Evolutionary conservation across 2,888 invertebrate genomes (phyloP).

Genomic region (Hyposoter dolosus): DNA sequence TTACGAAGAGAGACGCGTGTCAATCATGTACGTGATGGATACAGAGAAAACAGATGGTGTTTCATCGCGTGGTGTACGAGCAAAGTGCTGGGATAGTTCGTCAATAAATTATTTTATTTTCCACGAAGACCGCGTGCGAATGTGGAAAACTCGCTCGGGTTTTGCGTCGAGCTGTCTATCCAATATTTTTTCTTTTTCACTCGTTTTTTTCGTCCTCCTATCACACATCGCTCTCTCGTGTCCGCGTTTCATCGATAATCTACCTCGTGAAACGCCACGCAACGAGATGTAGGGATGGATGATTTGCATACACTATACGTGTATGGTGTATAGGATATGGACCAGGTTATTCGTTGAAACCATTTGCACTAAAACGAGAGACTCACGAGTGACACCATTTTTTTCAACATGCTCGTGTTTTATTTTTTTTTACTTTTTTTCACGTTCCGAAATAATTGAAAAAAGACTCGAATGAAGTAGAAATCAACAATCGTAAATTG

Average conservation of each 20-base stretch:
- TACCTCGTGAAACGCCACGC: slow-evolving; percentile 43
- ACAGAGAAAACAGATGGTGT: slow-evolving; percentile 7
- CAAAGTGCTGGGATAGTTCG: slow-evolving; percentile 52
- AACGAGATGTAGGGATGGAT: background rate
- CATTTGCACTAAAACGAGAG: slow-evolving; percentile 23
- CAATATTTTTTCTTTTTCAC: background rate
- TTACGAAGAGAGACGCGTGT: slow-evolving; percentile 28
- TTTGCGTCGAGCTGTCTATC: slow-evolving; percentile 36
- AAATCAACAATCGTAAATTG: background rate
- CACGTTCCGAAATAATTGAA: background rate
- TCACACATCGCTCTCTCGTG: slow-evolving; percentile 56
- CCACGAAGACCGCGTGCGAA: slow-evolving; percentile 55
- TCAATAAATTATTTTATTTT: slow-evolving; percentile 71
- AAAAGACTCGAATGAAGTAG: background rate
- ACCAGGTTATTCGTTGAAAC: slow-evolving; percentile 39
- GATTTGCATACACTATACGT: background rate
- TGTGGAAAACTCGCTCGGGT: slow-evolving; percentile 31
- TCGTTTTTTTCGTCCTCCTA: slow-evolving; percentile 27
- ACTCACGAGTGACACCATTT: slow-evolving; percentile 34
- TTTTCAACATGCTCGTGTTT: slow-evolving; percentile 6
- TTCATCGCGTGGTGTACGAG: slow-evolving; percentile 31
- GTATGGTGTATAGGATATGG: slow-evolving; percentile 8
- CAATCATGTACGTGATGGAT: slow-evolving; percentile 28
- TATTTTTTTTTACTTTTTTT: background rate
- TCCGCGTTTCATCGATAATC: slow-evolving; percentile 56